Conservation (phyloP, 2,888 invertebrate species). For the Malachius bipustulatus region DNA sequence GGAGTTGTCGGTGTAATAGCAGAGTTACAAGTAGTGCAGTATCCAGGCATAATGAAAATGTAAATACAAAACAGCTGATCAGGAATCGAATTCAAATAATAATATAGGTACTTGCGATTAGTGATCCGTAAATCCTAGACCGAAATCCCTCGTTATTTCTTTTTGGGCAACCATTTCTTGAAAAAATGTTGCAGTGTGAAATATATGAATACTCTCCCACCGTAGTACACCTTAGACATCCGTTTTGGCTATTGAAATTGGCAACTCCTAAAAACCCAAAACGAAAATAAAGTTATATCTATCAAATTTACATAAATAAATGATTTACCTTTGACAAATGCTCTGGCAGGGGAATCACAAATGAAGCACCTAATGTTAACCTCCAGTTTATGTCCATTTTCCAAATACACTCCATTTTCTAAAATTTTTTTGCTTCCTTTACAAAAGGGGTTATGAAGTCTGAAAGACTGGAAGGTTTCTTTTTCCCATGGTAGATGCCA, state of each 20-base stretch:
- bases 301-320: slow-evolving; percentile 1
- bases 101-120: no score
- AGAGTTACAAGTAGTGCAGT: no score
- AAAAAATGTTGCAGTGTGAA: slow-evolving; percentile 1
- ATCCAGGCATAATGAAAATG: no score
- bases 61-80: no score
- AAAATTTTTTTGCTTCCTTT: neutral
- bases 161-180: no score
- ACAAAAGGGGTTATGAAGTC: neutral
- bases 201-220: slow-evolving; percentile 3
- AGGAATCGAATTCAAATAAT: no score
- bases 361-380: slow-evolving; percentile 2
- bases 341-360: neutral
- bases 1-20: no score
- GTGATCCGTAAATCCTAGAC: no score
- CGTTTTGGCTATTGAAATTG: neutral
- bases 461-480: neutral
- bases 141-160: no score
- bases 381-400: slow-evolving; percentile 3
- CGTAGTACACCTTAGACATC: slow-evolving; percentile 3
- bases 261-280: neutral
- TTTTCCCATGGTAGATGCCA: neutral
- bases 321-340: neutral
- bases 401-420: no score
- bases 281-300: neutral